These are phyloP conservation scores for Virgularia gustaviana DNA, from an alignment of 92 coral and sea anemone genomes.

Conservation along the genomic window DNA sequence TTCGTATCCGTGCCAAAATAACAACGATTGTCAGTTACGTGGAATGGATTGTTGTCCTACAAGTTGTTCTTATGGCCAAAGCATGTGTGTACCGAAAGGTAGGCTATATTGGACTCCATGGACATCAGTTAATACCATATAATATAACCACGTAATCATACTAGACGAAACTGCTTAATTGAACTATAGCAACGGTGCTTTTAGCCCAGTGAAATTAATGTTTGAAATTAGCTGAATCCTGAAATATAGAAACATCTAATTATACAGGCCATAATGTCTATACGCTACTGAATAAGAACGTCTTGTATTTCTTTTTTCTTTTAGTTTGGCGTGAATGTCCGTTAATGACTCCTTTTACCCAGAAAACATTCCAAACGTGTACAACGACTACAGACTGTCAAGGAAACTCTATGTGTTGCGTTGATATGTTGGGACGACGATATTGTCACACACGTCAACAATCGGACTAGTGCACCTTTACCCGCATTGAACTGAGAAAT, in stretches of 20 bases:
- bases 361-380: constrained; percentile 39
- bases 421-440: constrained; percentile 95
- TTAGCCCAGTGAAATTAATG: too few species aligned
- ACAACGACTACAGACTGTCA: constrained; percentile 84
- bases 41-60: constrained; percentile 93
- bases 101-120: neutral
- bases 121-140: too few species aligned
- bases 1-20: constrained; percentile 76
- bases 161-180: neutral
- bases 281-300: too few species aligned
- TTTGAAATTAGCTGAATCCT: too few species aligned
- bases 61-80: constrained; percentile 69
- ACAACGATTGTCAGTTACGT: constrained; percentile 83
- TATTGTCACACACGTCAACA: constrained; percentile 63
- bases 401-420: constrained; percentile 70
- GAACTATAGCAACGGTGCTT: too few species aligned
- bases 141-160: neutral
- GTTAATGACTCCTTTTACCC: constrained; percentile 9
- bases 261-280: too few species aligned
- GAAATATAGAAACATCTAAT: too few species aligned
- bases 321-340: constrained; percentile 43
- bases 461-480: too few species aligned
- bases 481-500: too few species aligned
- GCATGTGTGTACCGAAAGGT: constrained; percentile 95
- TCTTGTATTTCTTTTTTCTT: neutral